phyloP scores from a whole-genome alignment of 2,797 vertebrate genomes.

The Anomalospiza imberbis region DNA sequence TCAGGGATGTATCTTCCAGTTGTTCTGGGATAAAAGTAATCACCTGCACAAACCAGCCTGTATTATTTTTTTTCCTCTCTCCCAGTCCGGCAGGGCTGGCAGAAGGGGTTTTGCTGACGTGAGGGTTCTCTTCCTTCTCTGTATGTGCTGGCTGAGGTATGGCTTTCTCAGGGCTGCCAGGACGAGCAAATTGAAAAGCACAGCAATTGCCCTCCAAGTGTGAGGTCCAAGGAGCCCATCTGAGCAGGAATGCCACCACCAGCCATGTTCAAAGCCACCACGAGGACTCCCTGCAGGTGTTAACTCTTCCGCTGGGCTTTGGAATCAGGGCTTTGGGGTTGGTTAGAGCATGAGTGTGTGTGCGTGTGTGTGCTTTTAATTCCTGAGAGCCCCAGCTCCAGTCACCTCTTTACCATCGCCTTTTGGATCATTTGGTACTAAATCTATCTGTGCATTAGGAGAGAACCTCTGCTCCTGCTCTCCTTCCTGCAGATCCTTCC shows the following conservation, averaged over 20 bases:
- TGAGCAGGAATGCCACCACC: neutral
- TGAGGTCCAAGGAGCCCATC: neutral
- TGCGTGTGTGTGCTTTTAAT: neutral
- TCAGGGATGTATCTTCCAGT: slow-evolving; percentile 65
- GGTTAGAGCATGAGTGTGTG: slow-evolving; percentile 5
- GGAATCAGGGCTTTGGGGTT: neutral
- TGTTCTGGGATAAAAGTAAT: slow-evolving; percentile 48
- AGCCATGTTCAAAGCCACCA: neutral
- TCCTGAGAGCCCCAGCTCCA: slow-evolving; percentile 40
- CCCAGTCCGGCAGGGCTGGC: neutral
- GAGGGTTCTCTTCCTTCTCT: neutral
- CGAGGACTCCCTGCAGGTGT: neutral
- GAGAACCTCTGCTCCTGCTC: slow-evolving; percentile 35
- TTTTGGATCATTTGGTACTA: slow-evolving; percentile 57
- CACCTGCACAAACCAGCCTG: slow-evolving; percentile 27
- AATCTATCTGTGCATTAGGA: slow-evolving; percentile 18
- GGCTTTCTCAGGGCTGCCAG: neutral
- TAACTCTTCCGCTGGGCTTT: neutral
- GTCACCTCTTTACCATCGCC: slow-evolving; percentile 20
- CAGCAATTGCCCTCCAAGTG: slow-evolving; percentile 10
- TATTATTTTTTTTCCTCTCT: neutral
- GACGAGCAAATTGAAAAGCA: slow-evolving; percentile 26
- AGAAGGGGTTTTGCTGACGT: neutral
- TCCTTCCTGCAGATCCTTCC: slow-evolving; percentile 24
- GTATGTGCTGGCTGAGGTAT: neutral